These are phyloP conservation scores for Atopsyche davidsoni DNA, from an alignment of 1,140 invertebrate genomes.

Conservation along the genomic window DNA sequence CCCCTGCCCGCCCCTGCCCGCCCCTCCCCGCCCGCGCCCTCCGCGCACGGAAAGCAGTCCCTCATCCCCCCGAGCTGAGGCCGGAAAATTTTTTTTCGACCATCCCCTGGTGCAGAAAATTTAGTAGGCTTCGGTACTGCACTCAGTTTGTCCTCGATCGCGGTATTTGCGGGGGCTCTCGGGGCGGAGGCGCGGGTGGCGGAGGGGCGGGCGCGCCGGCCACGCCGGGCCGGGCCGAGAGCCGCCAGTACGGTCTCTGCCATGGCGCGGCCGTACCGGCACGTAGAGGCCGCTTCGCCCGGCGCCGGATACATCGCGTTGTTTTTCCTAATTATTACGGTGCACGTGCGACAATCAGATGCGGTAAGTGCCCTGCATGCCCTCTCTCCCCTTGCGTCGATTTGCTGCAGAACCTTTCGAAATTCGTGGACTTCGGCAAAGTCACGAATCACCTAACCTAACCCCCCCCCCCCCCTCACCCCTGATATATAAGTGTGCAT, in stretches of 20 bases:
- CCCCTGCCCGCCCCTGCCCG: constrained; percentile 11
- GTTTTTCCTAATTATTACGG: constrained; percentile 8
- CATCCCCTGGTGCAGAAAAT: too few species aligned
- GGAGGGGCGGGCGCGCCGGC: constrained; percentile 34
- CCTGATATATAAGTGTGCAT: too few species aligned
- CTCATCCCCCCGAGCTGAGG: too few species aligned
- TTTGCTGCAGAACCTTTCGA: too few species aligned
- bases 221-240: constrained; percentile 27
- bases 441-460: too few species aligned
- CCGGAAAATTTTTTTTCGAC: too few species aligned
- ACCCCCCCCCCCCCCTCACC: too few species aligned
- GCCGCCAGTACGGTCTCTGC: constrained; percentile 18
- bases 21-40: constrained; percentile 24
- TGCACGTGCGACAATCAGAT: constrained; percentile 8
- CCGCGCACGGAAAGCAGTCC: constrained; percentile 22
- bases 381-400: neutral
- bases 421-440: too few species aligned
- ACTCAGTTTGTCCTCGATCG: constrained; percentile 10
- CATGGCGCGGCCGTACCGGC: constrained; percentile 27
- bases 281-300: constrained; percentile 1
- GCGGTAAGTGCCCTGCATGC: constrained; percentile 12
- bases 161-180: constrained; percentile 22
- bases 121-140: too few species aligned
- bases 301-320: constrained; percentile 6
- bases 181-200: constrained; percentile 24